Evolutionary conservation across 2,797 vertebrate species (phyloP).

Genomic region (Clarias platycephalus): DNA sequence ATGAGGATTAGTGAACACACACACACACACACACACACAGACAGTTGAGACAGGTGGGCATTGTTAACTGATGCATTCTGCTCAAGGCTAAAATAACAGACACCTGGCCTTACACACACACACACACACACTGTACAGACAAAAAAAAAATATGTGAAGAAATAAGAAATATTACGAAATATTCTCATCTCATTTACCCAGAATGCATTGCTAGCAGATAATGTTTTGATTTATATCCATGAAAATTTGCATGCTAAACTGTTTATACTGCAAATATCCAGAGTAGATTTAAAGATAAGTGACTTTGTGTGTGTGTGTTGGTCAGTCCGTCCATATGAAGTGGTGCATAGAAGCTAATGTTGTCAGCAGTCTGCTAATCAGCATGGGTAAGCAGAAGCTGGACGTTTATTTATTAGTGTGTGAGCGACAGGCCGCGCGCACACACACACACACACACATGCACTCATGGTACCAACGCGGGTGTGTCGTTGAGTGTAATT

Average conservation of each 20-base stretch:
- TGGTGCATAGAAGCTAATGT: neutral
- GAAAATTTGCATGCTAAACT: neutral
- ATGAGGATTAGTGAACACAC: neutral
- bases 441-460: neutral
- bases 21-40: neutral
- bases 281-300: neutral
- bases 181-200: neutral
- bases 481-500: neutral
- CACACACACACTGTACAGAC: neutral
- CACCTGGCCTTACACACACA: neutral
- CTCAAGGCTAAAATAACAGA: neutral
- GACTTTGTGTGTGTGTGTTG: neutral
- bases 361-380: conserved; percentile 3
- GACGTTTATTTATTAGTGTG: conserved; percentile 12
- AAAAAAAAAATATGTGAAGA: neutral
- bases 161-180: neutral
- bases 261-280: neutral
- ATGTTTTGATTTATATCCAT: neutral
- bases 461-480: neutral
- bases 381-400: neutral
- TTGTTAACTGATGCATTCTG: neutral
- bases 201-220: neutral
- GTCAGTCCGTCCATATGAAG: neutral
- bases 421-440: neutral
- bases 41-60: neutral